These are phyloP conservation scores for Leuctra nigra DNA, from an alignment of 2,888 invertebrate species.

Conservation along the genomic window DNA sequence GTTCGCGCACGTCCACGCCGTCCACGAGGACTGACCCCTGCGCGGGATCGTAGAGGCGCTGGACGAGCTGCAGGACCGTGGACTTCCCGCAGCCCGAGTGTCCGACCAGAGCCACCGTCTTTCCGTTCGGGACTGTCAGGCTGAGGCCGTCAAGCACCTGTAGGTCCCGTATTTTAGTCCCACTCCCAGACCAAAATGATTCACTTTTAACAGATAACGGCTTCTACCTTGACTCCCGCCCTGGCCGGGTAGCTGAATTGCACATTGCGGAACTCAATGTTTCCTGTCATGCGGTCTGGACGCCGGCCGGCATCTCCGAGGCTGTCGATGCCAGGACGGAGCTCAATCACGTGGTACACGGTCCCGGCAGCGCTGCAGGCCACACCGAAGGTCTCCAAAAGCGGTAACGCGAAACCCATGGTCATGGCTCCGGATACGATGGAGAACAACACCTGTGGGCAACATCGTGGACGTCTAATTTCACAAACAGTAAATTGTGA, in stretches of 20 bases:
- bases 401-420: conserved; percentile 66
- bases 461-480: no score
- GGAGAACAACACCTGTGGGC: conserved; percentile 68
- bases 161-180: conserved; percentile 18
- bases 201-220: no score
- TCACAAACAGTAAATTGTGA: no score
- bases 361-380: conserved; percentile 66
- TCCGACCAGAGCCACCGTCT: no score
- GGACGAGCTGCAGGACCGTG: conserved; percentile 70
- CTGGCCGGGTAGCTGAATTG: conserved; percentile 73
- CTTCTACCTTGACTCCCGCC: conserved; percentile 56
- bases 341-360: conserved; percentile 66
- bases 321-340: conserved; percentile 64
- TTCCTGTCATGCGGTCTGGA: conserved; percentile 51
- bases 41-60: conserved; percentile 64
- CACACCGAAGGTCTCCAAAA: conserved; percentile 63
- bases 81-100: no score
- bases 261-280: conserved; percentile 60
- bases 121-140: conserved; percentile 52
- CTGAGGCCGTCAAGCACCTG: conserved; percentile 62
- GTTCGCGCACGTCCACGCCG: conserved; percentile 56
- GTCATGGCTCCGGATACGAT: conserved; percentile 72
- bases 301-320: conserved; percentile 53
- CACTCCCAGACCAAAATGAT: no score
- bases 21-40: conserved; percentile 43